Conservation (phyloP, 2,888 invertebrate genomes). For the Falcaria lacertinaria region DNA sequence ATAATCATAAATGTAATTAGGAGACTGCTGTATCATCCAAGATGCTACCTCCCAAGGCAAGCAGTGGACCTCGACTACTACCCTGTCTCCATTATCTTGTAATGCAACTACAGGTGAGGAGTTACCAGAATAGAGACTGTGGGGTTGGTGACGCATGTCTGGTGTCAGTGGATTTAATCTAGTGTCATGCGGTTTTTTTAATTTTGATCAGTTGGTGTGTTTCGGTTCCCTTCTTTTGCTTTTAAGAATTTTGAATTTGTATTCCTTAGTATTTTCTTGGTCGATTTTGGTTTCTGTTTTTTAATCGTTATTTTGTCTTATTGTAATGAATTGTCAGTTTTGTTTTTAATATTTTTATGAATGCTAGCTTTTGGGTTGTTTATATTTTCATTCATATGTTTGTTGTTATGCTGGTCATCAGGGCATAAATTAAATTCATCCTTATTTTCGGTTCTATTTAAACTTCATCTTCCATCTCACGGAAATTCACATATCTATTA, state of each 20-base stretch:
- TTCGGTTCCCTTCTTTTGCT: background rate
- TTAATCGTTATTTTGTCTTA: too few species aligned
- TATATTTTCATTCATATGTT: too few species aligned
- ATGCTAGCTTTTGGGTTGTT: too few species aligned
- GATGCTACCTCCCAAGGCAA: conserved; percentile 71
- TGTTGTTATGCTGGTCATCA: too few species aligned
- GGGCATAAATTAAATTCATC: too few species aligned
- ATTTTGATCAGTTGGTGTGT: background rate
- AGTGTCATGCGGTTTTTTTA: background rate
- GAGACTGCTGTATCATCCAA: conserved; percentile 71
- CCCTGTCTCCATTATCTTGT: conserved; percentile 71
- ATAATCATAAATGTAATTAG: conserved; percentile 29
- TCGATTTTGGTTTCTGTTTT: too few species aligned
- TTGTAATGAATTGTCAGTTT: too few species aligned
- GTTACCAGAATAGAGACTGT: conserved; percentile 59
- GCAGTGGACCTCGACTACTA: conserved; percentile 60
- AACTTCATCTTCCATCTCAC: too few species aligned
- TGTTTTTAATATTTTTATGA: too few species aligned
- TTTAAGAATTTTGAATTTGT: background rate
- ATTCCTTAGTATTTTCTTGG: background rate
- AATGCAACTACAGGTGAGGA: conserved; percentile 74
- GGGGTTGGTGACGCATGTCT: conserved; percentile 8
- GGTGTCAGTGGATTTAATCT: conserved; percentile 7
- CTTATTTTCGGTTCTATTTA: too few species aligned
- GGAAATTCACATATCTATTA: too few species aligned